These are phyloP conservation scores for Pleuronectes platessa DNA, from an alignment of 2,113 vertebrate genomes.

Conservation along the genomic window DNA sequence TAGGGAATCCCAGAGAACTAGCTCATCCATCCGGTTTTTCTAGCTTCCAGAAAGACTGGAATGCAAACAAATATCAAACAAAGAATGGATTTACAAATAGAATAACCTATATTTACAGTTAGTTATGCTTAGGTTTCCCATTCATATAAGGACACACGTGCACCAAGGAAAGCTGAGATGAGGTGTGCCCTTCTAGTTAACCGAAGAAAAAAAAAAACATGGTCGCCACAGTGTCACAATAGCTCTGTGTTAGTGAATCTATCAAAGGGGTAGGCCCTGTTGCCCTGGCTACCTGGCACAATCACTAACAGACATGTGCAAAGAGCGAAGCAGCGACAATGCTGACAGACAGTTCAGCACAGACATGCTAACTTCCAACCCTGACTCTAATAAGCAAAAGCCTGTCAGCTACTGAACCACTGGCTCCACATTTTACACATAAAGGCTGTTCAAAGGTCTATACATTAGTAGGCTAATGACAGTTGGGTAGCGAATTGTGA, in stretches of 20 bases:
- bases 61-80: background rate
- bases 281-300: slow-evolving; percentile 56
- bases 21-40: slow-evolving; percentile 7
- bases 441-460: background rate
- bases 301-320: background rate
- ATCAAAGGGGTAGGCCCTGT: slow-evolving; percentile 45
- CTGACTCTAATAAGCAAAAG: background rate
- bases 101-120: background rate
- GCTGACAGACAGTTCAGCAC: slow-evolving; percentile 11
- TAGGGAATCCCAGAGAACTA: slow-evolving; percentile 36
- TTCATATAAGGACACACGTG: background rate
- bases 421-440: background rate
- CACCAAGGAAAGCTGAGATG: slow-evolving; percentile 44
- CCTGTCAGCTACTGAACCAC: background rate
- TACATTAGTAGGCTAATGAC: background rate
- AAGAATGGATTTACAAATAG: background rate
- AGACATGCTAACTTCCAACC: background rate
- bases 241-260: slow-evolving; percentile 9
- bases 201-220: slow-evolving; percentile 34
- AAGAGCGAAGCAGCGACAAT: slow-evolving; percentile 18
- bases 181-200: slow-evolving; percentile 16
- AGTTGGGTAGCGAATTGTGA: background rate
- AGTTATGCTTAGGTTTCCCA: slow-evolving; percentile 2
- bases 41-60: background rate
- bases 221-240: slow-evolving; percentile 52